phyloP scores from a whole-genome alignment of 2,888 invertebrate genomes.

The Euphydryas editha region DNA sequence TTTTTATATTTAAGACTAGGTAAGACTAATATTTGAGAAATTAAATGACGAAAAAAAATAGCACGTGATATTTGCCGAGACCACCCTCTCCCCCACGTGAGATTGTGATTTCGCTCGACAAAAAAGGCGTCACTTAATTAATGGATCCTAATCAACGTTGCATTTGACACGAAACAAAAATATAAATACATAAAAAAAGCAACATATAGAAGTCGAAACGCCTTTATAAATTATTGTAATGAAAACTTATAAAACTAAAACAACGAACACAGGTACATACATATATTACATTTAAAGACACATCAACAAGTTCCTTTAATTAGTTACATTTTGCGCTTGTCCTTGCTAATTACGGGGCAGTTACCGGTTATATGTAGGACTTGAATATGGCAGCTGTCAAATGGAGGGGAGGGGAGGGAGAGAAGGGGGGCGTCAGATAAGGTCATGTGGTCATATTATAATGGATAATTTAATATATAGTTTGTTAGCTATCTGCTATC shows the following conservation, averaged over 20 bases:
- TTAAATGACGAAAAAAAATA: no score
- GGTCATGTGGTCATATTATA: neutral
- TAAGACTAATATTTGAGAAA: no score
- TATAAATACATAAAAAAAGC: neutral
- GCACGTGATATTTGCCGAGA: no score
- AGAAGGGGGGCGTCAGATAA: neutral
- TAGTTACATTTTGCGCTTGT: neutral
- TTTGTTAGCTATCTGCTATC: no score
- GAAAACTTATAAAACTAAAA: neutral
- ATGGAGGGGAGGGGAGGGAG: neutral
- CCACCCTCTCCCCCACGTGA: no score
- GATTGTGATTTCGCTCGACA: no score
- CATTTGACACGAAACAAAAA: neutral
- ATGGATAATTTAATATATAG: neutral
- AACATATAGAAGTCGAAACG: neutral
- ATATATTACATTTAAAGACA: neutral
- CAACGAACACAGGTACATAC: neutral
- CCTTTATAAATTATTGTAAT: neutral
- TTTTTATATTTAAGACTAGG: no score
- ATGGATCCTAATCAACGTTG: no score
- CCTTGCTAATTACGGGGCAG: slow-evolving; percentile 1
- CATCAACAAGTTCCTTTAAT: neutral
- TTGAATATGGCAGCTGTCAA: neutral
- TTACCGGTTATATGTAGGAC: slow-evolving; percentile 9
- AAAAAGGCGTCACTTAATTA: no score